A percentile compares a stretch with the other conserved stretches of the same genome.
phyloP scores from a whole-genome alignment of 2,113 vertebrate genomes.

The Trinectes maculatus region DNA sequence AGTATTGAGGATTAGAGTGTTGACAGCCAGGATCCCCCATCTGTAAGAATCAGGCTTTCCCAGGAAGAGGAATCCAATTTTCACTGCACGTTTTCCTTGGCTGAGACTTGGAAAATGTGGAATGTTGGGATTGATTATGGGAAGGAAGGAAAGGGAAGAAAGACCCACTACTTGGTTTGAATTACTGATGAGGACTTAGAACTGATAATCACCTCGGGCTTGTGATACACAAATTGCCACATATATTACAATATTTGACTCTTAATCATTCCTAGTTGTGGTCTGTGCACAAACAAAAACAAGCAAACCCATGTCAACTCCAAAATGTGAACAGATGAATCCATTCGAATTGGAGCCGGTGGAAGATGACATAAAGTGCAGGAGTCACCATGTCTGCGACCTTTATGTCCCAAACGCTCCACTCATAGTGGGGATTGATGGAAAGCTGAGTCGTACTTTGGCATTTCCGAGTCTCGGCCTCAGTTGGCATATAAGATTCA shows the following conservation, averaged over 20 bases:
- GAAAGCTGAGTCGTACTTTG: conserved; percentile 47
- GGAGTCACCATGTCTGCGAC: conserved; percentile 47
- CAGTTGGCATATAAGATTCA: conserved; percentile 3
- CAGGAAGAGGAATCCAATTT: conserved; percentile 39
- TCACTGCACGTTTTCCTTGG: not conserved
- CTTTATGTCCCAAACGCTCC: conserved; percentile 16
- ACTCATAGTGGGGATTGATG: not conserved
- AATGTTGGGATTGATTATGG: conserved; percentile 20
- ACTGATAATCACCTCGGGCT: conserved; percentile 58
- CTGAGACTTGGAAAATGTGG: too few species aligned
- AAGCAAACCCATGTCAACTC: not conserved
- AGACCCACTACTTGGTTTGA: conserved; percentile 46
- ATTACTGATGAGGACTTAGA: conserved; percentile 66
- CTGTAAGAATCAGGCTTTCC: conserved; percentile 50
- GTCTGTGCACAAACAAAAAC: not conserved
- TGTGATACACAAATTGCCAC: conserved; percentile 36
- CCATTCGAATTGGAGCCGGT: not conserved
- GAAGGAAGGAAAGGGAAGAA: conserved; percentile 43
- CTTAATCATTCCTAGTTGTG: not conserved
- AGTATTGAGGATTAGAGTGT: conserved; percentile 61
- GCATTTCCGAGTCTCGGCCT: conserved; percentile 19
- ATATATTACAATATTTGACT: not conserved
- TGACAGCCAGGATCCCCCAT: conserved; percentile 57
- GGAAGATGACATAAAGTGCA: not conserved
- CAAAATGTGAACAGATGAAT: not conserved